These are phyloP conservation scores for Parasteatoda lunata DNA, from an alignment of 2,888 invertebrate species.

Conservation along the genomic window DNA sequence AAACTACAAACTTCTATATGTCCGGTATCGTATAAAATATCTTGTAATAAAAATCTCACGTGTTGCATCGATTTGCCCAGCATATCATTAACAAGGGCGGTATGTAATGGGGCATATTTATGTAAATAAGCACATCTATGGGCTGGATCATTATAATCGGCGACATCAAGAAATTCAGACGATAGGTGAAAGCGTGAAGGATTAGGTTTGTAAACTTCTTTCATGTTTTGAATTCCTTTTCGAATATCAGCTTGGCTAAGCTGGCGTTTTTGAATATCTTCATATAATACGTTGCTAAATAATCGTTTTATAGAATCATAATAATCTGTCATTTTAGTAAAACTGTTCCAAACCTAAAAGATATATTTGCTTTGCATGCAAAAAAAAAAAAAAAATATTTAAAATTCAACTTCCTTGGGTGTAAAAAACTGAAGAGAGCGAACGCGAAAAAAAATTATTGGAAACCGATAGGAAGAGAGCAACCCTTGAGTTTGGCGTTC, in stretches of 20 bases:
- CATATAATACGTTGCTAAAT: slow-evolving; percentile 22
- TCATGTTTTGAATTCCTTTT: slow-evolving; percentile 34
- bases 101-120: slow-evolving; percentile 50
- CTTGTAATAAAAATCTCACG: background rate
- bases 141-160: slow-evolving; percentile 32
- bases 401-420: no score
- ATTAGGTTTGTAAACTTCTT: slow-evolving; percentile 32
- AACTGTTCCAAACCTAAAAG: no score
- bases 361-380: no score
- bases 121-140: slow-evolving; percentile 53
- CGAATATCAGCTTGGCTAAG: slow-evolving; percentile 12
- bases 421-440: no score
- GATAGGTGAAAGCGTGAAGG: background rate
- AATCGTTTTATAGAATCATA: slow-evolving; percentile 5
- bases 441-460: no score
- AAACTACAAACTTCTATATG: slow-evolving; percentile 26
- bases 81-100: slow-evolving; percentile 35
- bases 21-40: background rate
- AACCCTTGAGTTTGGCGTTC: no score
- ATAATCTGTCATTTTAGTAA: background rate
- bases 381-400: no score
- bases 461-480: no score
- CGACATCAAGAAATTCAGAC: background rate
- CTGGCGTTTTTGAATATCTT: background rate
- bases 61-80: background rate